These are phyloP conservation scores for Eustalomyia histrio DNA, from an alignment of 2,888 invertebrate genomes.

Conservation along the genomic window DNA sequence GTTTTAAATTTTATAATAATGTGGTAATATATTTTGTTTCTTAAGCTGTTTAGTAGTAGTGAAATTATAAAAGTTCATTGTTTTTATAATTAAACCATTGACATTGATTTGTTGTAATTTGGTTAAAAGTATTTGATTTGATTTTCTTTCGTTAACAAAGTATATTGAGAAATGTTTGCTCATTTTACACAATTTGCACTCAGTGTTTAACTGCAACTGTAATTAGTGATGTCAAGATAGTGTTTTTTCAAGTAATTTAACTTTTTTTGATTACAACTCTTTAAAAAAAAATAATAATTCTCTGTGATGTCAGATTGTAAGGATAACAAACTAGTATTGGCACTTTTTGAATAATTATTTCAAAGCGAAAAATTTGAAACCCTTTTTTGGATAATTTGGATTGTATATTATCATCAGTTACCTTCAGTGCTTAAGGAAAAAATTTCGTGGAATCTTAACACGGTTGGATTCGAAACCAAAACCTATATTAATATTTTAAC, in stretches of 20 bases:
- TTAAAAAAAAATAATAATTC: too few species aligned
- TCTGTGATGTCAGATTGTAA: too few species aligned
- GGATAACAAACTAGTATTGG: too few species aligned
- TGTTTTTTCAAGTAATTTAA: background rate
- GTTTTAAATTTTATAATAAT: background rate
- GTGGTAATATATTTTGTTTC: background rate
- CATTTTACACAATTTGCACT: background rate
- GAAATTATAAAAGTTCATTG: conserved; percentile 40
- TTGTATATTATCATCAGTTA: too few species aligned
- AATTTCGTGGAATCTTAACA: too few species aligned
- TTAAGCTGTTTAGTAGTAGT: conserved; percentile 37
- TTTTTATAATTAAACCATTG: conserved; percentile 47
- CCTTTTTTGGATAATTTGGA: too few species aligned
- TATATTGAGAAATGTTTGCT: background rate
- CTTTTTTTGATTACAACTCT: too few species aligned
- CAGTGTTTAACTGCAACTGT: background rate
- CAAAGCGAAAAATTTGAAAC: too few species aligned
- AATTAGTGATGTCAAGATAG: background rate
- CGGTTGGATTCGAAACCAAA: too few species aligned
- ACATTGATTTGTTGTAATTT: conserved; percentile 53
- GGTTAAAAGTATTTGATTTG: conserved; percentile 17
- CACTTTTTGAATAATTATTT: too few species aligned
- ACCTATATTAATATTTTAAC: too few species aligned
- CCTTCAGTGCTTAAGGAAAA: too few species aligned
- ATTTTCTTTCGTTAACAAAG: background rate